Percentiles rank a stretch among this genome's conserved stretches.
Evolutionary conservation across 1,140 invertebrate genomes (phyloP).

Genomic region (Colletes gigas): DNA sequence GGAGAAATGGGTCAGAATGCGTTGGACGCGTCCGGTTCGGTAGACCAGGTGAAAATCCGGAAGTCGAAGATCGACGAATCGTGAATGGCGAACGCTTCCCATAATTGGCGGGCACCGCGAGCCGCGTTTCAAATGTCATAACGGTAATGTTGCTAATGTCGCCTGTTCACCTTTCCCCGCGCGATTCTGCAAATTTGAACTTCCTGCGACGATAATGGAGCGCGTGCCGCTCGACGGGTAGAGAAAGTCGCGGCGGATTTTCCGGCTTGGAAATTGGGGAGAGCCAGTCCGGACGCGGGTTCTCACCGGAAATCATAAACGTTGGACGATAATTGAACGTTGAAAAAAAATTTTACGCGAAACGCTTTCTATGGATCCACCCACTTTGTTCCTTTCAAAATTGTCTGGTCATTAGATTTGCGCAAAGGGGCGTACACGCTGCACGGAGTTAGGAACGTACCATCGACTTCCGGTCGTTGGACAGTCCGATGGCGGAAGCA

Average conservation of each 20-base stretch:
- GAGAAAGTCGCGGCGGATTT: conserved; percentile 51
- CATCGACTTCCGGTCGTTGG: too few species aligned
- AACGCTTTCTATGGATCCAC: neutral
- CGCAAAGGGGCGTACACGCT: too few species aligned
- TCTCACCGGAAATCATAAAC: neutral
- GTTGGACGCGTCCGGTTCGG: too few species aligned
- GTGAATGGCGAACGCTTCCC: neutral
- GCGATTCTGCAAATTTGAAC: conserved; percentile 37
- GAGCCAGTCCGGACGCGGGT: neutral
- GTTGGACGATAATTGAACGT: neutral
- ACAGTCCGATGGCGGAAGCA: too few species aligned
- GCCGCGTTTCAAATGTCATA: conserved; percentile 22
- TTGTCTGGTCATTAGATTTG: too few species aligned
- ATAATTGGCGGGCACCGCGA: neutral
- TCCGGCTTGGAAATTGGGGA: conserved; percentile 19
- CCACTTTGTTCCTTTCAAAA: too few species aligned
- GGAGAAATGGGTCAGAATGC: too few species aligned
- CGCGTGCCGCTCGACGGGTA: neutral
- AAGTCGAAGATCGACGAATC: neutral
- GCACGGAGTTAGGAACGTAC: too few species aligned
- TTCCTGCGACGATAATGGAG: conserved; percentile 35
- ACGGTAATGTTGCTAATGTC: conserved; percentile 13
- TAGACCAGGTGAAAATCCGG: neutral
- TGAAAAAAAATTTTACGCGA: neutral
- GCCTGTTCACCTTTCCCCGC: conserved; percentile 46